Conservation (phyloP, 1,140 invertebrate genomes). For the Aricia agestis region DNA sequence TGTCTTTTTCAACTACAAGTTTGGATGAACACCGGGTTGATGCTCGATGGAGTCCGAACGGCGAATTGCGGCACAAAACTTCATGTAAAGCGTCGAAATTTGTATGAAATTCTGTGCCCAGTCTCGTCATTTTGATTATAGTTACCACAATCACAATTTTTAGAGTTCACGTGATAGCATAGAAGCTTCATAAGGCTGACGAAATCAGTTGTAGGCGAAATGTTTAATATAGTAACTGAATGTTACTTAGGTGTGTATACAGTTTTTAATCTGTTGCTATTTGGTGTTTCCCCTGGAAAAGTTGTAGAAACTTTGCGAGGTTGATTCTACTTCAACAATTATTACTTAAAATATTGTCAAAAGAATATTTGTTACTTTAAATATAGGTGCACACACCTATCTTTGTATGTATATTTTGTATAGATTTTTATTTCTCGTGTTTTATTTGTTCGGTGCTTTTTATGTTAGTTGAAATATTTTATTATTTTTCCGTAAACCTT, state of each 20-base stretch:
- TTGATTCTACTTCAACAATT: not conserved
- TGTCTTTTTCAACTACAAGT: not conserved
- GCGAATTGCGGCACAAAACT: too few relatives aligned
- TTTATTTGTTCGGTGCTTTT: not conserved
- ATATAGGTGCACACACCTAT: not conserved
- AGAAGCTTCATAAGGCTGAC: slow-evolving; percentile 14
- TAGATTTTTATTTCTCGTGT: not conserved
- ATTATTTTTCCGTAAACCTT: not conserved
- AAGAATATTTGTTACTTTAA: not conserved
- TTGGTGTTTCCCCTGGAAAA: not conserved
- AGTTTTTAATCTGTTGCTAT: not conserved
- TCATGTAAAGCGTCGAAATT: too few relatives aligned
- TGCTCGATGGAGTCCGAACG: slow-evolving; percentile 4
- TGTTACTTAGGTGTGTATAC: not conserved
- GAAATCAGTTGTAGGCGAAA: slow-evolving; percentile 10
- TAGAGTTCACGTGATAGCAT: slow-evolving; percentile 20
- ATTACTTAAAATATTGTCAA: not conserved
- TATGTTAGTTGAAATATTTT: not conserved
- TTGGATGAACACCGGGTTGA: slow-evolving; percentile 4
- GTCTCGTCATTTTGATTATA: slow-evolving; percentile 4
- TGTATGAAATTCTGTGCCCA: too few relatives aligned
- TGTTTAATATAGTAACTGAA: not conserved
- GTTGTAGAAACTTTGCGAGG: not conserved
- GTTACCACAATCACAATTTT: slow-evolving; percentile 24
- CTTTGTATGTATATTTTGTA: not conserved